phyloP scores from a whole-genome alignment of 2,113 vertebrate genomes.

The Onychostoma macrolepis region DNA sequence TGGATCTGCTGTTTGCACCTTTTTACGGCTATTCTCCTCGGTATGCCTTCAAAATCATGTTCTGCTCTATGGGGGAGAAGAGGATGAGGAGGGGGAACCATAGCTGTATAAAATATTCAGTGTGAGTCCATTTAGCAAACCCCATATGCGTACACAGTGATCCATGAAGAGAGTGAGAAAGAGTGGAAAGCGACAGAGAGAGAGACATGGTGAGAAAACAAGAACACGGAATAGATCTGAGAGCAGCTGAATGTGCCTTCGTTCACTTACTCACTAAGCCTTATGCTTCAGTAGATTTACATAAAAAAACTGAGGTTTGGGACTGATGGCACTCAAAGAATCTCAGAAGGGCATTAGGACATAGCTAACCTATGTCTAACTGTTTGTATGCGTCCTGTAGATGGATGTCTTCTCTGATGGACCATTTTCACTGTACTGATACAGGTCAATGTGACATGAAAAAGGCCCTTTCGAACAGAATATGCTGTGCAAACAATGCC shows the following conservation, averaged over 20 bases:
- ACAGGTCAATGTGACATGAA: neutral
- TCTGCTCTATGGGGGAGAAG: slow-evolving; percentile 1
- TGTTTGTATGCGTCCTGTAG: neutral
- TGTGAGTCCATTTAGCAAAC: slow-evolving; percentile 68
- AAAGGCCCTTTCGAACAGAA: neutral
- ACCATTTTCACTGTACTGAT: neutral
- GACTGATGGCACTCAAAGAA: slow-evolving; percentile 1
- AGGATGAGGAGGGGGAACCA: slow-evolving; percentile 54
- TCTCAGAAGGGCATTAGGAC: slow-evolving; percentile 15
- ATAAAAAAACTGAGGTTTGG: neutral
- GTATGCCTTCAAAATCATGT: slow-evolving; percentile 17
- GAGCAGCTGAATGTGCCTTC: neutral
- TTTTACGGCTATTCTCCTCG: neutral
- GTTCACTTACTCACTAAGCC: neutral
- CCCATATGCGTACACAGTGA: slow-evolving; percentile 66
- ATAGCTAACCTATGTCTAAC: neutral
- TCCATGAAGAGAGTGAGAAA: slow-evolving; percentile 45
- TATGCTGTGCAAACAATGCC: neutral
- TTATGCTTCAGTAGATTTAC: slow-evolving; percentile 33
- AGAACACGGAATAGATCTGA: neutral
- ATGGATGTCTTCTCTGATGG: slow-evolving; percentile 16
- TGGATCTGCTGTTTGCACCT: slow-evolving; percentile 16
- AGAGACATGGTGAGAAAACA: slow-evolving; percentile 24
- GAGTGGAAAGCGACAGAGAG: neutral
- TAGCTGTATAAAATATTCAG: slow-evolving; percentile 74